Percentiles rank a stretch among this genome's conserved stretches.
Conservation (phyloP, 2,888 invertebrate species). For the Acanthopleura granulata region DNA sequence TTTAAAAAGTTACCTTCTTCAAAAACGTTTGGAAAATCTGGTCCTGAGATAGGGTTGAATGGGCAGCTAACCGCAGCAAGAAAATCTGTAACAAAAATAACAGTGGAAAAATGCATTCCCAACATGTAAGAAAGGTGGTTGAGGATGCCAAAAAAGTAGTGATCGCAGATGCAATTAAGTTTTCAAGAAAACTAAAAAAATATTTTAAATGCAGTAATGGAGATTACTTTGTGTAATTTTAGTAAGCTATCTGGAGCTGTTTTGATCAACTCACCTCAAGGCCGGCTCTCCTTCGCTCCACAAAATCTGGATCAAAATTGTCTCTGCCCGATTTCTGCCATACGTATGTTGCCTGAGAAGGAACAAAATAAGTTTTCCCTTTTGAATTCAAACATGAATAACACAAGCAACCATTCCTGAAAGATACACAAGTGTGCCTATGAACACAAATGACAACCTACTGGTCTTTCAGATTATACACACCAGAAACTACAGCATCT, state of each 20-base stretch:
- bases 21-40: constrained; percentile 83
- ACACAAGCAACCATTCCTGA: too few relatives aligned
- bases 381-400: too few relatives aligned
- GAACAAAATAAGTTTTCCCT: too few relatives aligned
- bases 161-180: too few relatives aligned
- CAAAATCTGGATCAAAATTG: constrained; percentile 86
- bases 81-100: constrained; percentile 75
- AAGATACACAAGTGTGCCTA: too few relatives aligned
- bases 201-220: background rate
- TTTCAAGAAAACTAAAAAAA: too few relatives aligned
- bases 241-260: background rate
- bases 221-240: background rate
- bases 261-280: constrained; percentile 74
- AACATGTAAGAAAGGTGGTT: too few relatives aligned
- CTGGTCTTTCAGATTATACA: too few relatives aligned
- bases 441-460: too few relatives aligned
- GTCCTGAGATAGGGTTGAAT: constrained; percentile 81
- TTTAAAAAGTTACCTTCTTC: constrained; percentile 71
- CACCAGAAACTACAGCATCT: too few relatives aligned
- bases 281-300: constrained; percentile 85
- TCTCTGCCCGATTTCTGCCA: constrained; percentile 83
- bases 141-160: too few relatives aligned
- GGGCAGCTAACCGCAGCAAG: constrained; percentile 81
- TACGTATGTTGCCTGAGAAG: constrained; percentile 75
- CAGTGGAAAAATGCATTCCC: too few relatives aligned